These are phyloP conservation scores for Lasiommata megera DNA, from an alignment of 2,888 invertebrate species.

Conservation along the genomic window DNA sequence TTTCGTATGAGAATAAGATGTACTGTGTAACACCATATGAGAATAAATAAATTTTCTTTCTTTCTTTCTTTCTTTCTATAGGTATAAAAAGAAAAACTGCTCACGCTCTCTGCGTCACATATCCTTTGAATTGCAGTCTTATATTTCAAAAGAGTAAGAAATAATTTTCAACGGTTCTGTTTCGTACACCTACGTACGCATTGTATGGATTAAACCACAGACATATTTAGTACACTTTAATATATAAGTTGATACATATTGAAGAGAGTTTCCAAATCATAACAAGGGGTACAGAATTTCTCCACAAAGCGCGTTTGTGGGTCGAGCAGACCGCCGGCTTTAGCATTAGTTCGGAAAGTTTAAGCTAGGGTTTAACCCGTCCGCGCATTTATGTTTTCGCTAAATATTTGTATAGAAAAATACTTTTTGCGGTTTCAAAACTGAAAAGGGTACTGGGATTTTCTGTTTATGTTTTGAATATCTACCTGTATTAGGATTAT, in stretches of 20 bases:
- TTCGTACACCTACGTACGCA: neutral
- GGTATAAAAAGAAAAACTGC: too few species aligned
- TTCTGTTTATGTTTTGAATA: slow-evolving; percentile 15
- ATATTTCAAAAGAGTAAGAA: neutral
- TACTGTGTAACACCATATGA: too few species aligned
- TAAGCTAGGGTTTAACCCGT: slow-evolving; percentile 51
- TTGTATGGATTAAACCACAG: slow-evolving; percentile 5
- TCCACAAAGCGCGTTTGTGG: slow-evolving; percentile 59
- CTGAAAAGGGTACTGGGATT: slow-evolving; percentile 19
- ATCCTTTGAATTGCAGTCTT: too few species aligned
- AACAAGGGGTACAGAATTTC: slow-evolving; percentile 46
- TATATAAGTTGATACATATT: slow-evolving; percentile 20
- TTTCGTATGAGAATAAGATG: too few species aligned
- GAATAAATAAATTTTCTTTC: too few species aligned
- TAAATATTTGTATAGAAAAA: slow-evolving; percentile 52
- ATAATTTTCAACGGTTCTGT: neutral
- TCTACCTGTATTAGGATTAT: neutral
- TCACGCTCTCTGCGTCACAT: too few species aligned
- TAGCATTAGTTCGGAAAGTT: slow-evolving; percentile 55
- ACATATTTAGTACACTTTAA: neutral
- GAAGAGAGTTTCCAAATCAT: slow-evolving; percentile 48
- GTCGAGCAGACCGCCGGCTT: slow-evolving; percentile 50
- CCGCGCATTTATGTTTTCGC: slow-evolving; percentile 50
- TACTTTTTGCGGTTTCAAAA: slow-evolving; percentile 40
- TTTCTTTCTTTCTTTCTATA: too few species aligned